phyloP scores from a whole-genome alignment of 1,140 invertebrate species.

The Drosophila ananassae region DNA sequence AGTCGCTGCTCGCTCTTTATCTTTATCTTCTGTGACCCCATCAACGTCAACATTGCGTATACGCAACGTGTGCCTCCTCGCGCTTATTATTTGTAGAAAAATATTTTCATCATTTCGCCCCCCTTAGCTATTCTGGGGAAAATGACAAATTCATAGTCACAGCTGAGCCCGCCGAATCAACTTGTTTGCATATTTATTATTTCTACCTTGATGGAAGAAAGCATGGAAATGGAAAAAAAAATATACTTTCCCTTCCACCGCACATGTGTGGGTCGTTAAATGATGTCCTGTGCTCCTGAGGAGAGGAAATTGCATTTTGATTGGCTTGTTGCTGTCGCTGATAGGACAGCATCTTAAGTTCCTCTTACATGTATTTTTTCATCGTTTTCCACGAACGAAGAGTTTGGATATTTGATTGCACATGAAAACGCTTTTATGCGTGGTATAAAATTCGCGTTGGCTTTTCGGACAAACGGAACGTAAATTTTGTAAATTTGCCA shows the following conservation, averaged over 20 bases:
- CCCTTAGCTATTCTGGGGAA: not conserved
- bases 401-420: conserved; percentile 47
- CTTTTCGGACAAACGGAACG: conserved; percentile 65
- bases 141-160: conserved; percentile 80
- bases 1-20: conserved; percentile 47
- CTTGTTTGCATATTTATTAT: conserved; percentile 78
- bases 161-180: conserved; percentile 55
- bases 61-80: conserved; percentile 45
- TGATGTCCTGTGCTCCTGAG: conserved; percentile 60
- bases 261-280: conserved; percentile 49
- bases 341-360: conserved; percentile 56
- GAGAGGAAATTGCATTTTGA: conserved; percentile 77
- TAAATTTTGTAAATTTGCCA: conserved; percentile 47
- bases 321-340: conserved; percentile 67
- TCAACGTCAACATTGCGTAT: conserved; percentile 61
- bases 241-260: not conserved
- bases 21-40: conserved; percentile 31
- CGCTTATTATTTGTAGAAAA: conserved; percentile 56
- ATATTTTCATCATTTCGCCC: conserved; percentile 32
- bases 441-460: conserved; percentile 51
- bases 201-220: conserved; percentile 40
- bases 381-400: conserved; percentile 8
- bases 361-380: conserved; percentile 22
- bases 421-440: conserved; percentile 67
- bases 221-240: conserved; percentile 4